Percentiles rank a stretch among this genome's conserved stretches.
These are phyloP conservation scores for Margaritifera margaritifera DNA, from an alignment of 2,888 invertebrate species.

Conservation along the genomic window DNA sequence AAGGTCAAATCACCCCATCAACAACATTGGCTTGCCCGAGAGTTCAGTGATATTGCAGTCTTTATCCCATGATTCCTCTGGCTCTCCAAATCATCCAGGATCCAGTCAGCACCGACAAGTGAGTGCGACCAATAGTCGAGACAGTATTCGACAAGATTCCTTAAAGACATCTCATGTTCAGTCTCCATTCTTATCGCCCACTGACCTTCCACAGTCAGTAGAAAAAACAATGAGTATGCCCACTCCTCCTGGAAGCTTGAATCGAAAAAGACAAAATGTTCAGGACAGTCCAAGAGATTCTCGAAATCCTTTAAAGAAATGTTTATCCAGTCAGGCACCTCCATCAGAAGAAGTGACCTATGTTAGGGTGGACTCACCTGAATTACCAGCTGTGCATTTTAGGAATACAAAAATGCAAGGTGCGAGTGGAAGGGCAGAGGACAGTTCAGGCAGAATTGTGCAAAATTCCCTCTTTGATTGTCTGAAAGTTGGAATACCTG, in stretches of 20 bases:
- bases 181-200: constrained; percentile 31
- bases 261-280: constrained; percentile 56
- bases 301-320: constrained; percentile 55
- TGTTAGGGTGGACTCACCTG: constrained; percentile 61
- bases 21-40: background rate
- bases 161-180: too few relatives aligned
- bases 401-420: constrained; percentile 62
- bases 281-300: constrained; percentile 52
- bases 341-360: constrained; percentile 47
- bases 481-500: constrained; percentile 42
- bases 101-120: background rate
- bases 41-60: constrained; percentile 1
- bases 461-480: constrained; percentile 64
- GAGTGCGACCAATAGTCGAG: background rate
- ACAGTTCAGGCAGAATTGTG: constrained; percentile 36
- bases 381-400: constrained; percentile 69
- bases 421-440: constrained; percentile 27
- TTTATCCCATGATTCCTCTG: background rate
- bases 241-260: constrained; percentile 68
- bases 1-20: constrained; percentile 24
- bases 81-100: constrained; percentile 38
- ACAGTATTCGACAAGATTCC: too few relatives aligned
- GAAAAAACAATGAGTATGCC: constrained; percentile 46
- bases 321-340: constrained; percentile 51
- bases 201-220: constrained; percentile 15